Evolutionary conservation across 1,140 invertebrate species (phyloP).

Genomic region (Bombus impatiens): DNA sequence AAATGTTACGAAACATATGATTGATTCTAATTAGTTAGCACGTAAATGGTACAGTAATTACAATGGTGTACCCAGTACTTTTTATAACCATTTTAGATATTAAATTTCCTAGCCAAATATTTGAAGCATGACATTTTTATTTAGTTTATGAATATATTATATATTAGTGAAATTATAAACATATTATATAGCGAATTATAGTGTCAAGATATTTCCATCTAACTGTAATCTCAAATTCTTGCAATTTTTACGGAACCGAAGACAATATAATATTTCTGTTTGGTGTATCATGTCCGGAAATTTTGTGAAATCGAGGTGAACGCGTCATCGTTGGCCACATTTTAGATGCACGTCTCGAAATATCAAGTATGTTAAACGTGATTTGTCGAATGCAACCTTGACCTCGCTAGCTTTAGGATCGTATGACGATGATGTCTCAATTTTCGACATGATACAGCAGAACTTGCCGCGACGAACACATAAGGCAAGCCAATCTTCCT

Average conservation of each 20-base stretch:
- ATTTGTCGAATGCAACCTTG: constrained; percentile 16
- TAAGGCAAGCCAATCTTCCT: not conserved
- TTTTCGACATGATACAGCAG: not conserved
- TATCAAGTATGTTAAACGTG: not conserved
- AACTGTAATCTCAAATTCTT: not conserved
- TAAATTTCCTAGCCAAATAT: no score
- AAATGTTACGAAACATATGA: no score
- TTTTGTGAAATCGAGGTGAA: not conserved
- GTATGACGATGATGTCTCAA: constrained; percentile 16
- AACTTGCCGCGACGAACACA: not conserved
- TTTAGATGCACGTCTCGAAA: not conserved
- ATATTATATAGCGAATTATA: no score
- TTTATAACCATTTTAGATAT: no score
- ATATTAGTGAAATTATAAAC: no score
- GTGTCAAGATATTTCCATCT: not conserved
- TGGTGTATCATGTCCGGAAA: not conserved
- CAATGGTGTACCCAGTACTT: no score
- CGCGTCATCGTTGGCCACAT: not conserved
- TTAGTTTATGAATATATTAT: no score
- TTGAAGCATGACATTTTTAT: no score
- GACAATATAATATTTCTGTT: not conserved
- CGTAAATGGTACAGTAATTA: no score
- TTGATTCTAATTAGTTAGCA: no score
- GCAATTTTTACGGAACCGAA: not conserved
- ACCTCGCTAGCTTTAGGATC: not conserved